These are phyloP conservation scores for Mustela lutreola DNA, from an alignment of 2,113 vertebrate genomes.

Conservation along the genomic window DNA sequence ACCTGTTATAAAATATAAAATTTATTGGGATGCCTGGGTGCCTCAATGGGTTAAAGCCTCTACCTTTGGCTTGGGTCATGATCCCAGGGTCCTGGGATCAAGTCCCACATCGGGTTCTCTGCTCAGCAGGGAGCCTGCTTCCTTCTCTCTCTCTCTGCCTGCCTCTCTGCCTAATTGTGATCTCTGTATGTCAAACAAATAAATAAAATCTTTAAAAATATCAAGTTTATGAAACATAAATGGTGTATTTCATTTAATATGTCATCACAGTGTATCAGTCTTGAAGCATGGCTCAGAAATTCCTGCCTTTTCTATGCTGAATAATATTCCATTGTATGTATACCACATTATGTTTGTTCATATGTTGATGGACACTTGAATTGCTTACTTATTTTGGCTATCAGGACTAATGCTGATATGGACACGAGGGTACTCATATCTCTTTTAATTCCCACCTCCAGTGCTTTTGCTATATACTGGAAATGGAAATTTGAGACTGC, in stretches of 20 bases:
- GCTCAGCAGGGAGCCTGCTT: too few species aligned
- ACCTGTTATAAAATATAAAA: neutral
- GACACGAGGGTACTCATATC: neutral
- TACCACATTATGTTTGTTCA: neutral
- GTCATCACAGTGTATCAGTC: neutral
- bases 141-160: too few species aligned
- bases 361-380: neutral
- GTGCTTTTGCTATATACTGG: neutral
- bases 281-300: neutral
- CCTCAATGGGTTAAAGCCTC: too few species aligned
- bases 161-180: too few species aligned
- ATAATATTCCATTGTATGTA: neutral
- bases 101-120: too few species aligned
- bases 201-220: too few species aligned
- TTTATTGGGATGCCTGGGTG: neutral
- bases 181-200: too few species aligned
- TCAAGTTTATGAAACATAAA: too few species aligned
- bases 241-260: neutral
- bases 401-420: neutral
- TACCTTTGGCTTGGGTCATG: too few species aligned
- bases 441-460: neutral
- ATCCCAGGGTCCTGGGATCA: too few species aligned
- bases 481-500: neutral
- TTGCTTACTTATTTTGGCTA: neutral
- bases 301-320: neutral